These are phyloP conservation scores for Formica aserva DNA, from an alignment of 2,888 invertebrate genomes.

Conservation along the genomic window DNA sequence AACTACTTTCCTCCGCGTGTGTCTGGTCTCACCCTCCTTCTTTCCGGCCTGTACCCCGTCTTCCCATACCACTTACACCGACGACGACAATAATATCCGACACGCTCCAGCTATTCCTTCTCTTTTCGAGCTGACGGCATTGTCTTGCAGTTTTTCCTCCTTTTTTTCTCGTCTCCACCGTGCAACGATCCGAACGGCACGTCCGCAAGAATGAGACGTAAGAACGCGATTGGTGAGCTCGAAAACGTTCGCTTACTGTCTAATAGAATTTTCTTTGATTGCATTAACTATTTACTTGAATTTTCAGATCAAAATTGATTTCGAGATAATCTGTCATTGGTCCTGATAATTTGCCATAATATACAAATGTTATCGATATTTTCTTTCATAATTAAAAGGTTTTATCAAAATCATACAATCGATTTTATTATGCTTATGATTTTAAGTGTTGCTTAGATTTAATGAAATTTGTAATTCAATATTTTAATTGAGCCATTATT, in stretches of 20 bases:
- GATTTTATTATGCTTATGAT: not conserved
- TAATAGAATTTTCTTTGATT: conserved; percentile 40
- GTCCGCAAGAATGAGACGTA: conserved; percentile 58
- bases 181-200: conserved; percentile 59
- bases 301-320: not conserved
- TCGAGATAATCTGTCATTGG: not conserved
- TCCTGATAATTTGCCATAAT: not conserved
- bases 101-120: conserved; percentile 70
- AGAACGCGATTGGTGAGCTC: conserved; percentile 49
- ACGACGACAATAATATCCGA: conserved; percentile 71
- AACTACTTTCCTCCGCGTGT: conserved; percentile 51
- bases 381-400: not conserved
- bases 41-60: conserved; percentile 13
- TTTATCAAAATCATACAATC: not conserved
- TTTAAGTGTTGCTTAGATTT: not conserved
- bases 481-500: not conserved
- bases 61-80: conserved; percentile 36
- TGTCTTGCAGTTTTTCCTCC: conserved; percentile 42
- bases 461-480: not conserved
- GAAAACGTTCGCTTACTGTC: conserved; percentile 27
- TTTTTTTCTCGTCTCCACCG: conserved; percentile 3
- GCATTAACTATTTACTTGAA: not conserved
- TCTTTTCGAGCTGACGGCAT: conserved; percentile 61
- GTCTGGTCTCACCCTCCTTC: conserved; percentile 24
- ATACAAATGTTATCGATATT: not conserved